A percentile compares a stretch with the other conserved stretches of the same genome.
These are phyloP conservation scores for Eumacrocentrus americanus DNA, from an alignment of 2,888 invertebrate genomes.

Conservation along the genomic window DNA sequence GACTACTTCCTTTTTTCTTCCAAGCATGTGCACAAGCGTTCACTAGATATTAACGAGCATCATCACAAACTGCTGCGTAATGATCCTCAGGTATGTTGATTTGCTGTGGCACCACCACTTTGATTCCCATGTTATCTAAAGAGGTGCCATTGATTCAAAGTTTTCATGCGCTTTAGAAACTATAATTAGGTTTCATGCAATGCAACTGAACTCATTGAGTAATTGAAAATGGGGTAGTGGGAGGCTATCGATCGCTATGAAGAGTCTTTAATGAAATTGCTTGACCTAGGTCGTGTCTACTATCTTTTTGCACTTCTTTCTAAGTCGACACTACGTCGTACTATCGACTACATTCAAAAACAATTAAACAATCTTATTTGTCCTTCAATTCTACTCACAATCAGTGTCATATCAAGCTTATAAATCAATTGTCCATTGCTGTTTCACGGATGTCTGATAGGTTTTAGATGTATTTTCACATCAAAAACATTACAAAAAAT, in stretches of 20 bases:
- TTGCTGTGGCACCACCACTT: too few relatives aligned
- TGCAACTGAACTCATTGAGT: slow-evolving; percentile 15
- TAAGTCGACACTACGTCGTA: too few relatives aligned
- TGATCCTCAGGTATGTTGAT: slow-evolving; percentile 75
- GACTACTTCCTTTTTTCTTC: slow-evolving; percentile 88
- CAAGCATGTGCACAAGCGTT: slow-evolving; percentile 83
- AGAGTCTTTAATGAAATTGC: background rate
- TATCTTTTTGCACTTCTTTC: background rate
- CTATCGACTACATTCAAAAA: too few relatives aligned
- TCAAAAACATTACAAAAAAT: too few relatives aligned
- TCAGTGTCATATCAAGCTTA: too few relatives aligned
- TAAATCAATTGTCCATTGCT: too few relatives aligned
- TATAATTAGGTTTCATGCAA: slow-evolving; percentile 57
- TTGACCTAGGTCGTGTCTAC: too few relatives aligned
- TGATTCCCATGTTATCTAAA: slow-evolving; percentile 5
- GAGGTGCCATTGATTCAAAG: slow-evolving; percentile 41
- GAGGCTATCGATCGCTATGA: slow-evolving; percentile 13
- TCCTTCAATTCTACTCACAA: too few relatives aligned
- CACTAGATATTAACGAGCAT: slow-evolving; percentile 75
- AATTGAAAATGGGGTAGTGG: slow-evolving; percentile 18
- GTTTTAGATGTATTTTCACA: too few relatives aligned
- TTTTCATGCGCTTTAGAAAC: slow-evolving; percentile 10
- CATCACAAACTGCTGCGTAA: slow-evolving; percentile 79
- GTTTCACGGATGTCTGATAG: too few relatives aligned
- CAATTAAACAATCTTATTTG: too few relatives aligned